These are phyloP conservation scores for Takifugu bimaculatus DNA, from an alignment of 2,113 vertebrate genomes.

Conservation along the genomic window DNA sequence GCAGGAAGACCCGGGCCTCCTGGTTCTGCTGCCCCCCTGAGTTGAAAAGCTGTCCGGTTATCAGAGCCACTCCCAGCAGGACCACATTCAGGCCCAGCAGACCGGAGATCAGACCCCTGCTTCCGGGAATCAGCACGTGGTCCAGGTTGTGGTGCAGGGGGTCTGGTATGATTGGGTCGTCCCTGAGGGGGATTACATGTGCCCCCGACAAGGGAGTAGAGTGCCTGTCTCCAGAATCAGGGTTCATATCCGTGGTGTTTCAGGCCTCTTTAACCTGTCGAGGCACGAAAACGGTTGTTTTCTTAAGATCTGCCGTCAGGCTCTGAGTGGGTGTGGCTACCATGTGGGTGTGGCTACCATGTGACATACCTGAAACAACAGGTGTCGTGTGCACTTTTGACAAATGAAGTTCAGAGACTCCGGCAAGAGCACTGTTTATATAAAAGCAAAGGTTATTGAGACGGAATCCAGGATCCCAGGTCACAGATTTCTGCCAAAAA, in stretches of 20 bases:
- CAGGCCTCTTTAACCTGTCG: conserved; percentile 1
- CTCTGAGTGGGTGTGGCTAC: conserved; percentile 23
- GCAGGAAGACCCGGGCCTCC: conserved; percentile 77
- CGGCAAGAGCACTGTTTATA: no score
- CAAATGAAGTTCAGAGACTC: no score
- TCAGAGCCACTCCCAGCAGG: conserved; percentile 83
- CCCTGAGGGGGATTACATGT: not conserved
- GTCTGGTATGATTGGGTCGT: not conserved
- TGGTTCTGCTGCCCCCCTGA: conserved; percentile 62
- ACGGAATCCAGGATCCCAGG: no score
- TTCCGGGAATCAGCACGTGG: conserved; percentile 71
- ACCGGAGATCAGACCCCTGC: conserved; percentile 80
- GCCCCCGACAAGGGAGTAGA: not conserved
- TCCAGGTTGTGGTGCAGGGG: conserved; percentile 10
- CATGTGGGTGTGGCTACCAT: conserved; percentile 22
- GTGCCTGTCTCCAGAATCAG: conserved; percentile 5
- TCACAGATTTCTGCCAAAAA: no score
- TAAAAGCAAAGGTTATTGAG: no score
- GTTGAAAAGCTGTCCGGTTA: conserved; percentile 80
- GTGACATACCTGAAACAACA: not conserved
- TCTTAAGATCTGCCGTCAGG: not conserved
- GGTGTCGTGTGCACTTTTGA: conserved; percentile 7
- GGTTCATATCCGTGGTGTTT: conserved; percentile 3
- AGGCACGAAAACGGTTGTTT: not conserved
- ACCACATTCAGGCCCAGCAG: conserved; percentile 85